Base-by-base conservation (phyloP, 2,888 invertebrate genomes). In the Caenorhabditis becei region DNA sequence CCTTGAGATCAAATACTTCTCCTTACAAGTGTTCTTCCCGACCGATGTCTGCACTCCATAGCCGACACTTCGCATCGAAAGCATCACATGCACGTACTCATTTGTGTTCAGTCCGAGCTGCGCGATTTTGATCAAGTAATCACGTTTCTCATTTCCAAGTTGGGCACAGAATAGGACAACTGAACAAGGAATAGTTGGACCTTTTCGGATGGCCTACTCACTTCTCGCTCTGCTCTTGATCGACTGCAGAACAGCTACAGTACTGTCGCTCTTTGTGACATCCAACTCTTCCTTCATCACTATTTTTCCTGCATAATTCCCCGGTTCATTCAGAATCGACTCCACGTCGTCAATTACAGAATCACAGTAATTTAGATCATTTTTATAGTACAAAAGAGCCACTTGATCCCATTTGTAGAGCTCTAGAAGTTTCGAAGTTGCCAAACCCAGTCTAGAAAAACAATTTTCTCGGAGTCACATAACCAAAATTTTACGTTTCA, bases 311-410 rank as follows among this genome's bases (percentile, higher is more conserved):
- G 61, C 18, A 14, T 54, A 67, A 2, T 11, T n/a, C 2, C 20
- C 32, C 5, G 78, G 71, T 67, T 78, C 78, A 61, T 72, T 78
- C 14, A 78, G 28, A 14, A 14, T 41, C 2, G 71, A 23, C 18
- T 84, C 84, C 23, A 84, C 65, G 51, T 78, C 82, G 47, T 67
- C 63, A 20, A 79, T 61, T 2, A 84, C 74, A 11, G 74, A 70
- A 0, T 41, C 51, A 65, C 84, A 84, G 26, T 82, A 82, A 23
- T 71, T 54, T 2, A 80, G 14, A 7, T 74, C 67, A 63, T 53
- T 67, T 16, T 58, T 61, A 14, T 56, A 53, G 56, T 78, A 84
- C n/a, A 82, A 26, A 7, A 84, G 35, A 14, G 82, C 77, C n/a
- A 82, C 63, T 44, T 51, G 41, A 23, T 67, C 61, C 78, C 77